A percentile compares a stretch with the other conserved stretches of the same genome.
phyloP scores from a whole-genome alignment of 2,888 invertebrate genomes.

The Cryptocephalus primarius region DNA sequence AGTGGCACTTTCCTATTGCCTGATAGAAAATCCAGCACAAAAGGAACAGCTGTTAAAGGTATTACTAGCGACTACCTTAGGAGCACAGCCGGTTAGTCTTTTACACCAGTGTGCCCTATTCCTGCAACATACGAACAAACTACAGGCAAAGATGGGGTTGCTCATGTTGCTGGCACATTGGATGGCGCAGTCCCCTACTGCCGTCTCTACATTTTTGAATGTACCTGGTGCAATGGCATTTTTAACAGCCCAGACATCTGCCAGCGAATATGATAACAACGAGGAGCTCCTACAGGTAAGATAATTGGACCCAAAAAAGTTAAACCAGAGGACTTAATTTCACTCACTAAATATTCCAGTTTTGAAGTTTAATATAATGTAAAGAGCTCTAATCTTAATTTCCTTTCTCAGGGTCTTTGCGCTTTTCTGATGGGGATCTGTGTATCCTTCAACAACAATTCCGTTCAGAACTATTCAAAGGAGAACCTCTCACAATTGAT shows the following conservation, averaged over 20 bases:
- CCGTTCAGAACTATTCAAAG: conserved; percentile 62
- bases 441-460: conserved; percentile 79
- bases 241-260: conserved; percentile 68
- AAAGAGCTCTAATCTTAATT: too few species aligned
- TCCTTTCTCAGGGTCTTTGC: conserved; percentile 39
- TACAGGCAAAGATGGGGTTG: conserved; percentile 79
- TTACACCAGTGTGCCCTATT: conserved; percentile 80
- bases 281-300: conserved; percentile 58
- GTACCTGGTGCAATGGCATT: conserved; percentile 65
- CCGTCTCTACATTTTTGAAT: conserved; percentile 72
- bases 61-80: conserved; percentile 73
- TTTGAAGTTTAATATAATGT: too few species aligned
- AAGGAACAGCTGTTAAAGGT: conserved; percentile 89
- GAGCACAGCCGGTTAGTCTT: conserved; percentile 77
- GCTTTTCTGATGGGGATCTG: conserved; percentile 91
- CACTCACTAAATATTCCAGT: too few species aligned
- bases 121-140: conserved; percentile 70
- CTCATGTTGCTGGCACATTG: conserved; percentile 85
- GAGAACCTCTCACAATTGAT: conserved; percentile 74
- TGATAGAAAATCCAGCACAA: conserved; percentile 73
- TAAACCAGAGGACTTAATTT: too few species aligned
- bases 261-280: conserved; percentile 81
- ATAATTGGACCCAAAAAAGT: not conserved
- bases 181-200: conserved; percentile 72
- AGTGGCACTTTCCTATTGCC: conserved; percentile 79